Percentiles rank a stretch among this genome's conserved stretches.
Evolutionary conservation across 2,113 vertebrate genomes (phyloP).

Genomic region (Neolamprologus tretocephalus): DNA sequence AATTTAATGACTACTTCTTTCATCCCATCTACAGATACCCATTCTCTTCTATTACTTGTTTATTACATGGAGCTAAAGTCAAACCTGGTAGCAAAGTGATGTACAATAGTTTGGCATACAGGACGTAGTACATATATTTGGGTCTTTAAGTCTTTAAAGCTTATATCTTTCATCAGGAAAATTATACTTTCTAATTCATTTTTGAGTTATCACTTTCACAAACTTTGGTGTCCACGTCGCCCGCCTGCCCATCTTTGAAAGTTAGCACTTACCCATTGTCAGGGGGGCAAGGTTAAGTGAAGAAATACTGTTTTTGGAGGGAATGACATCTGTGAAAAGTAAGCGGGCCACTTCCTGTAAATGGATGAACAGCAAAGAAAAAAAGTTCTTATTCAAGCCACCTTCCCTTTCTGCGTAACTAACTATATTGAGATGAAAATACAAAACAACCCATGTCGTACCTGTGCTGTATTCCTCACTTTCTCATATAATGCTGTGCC

Average conservation of each 20-base stretch:
- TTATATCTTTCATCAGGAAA: neutral
- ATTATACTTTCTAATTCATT: neutral
- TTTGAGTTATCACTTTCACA: neutral
- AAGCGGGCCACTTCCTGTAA: conserved; percentile 79
- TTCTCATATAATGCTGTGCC: conserved; percentile 87
- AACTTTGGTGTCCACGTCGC: neutral
- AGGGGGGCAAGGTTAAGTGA: conserved; percentile 26
- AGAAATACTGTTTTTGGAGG: conserved; percentile 16
- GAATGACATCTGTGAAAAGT: conserved; percentile 77
- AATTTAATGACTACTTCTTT: neutral
- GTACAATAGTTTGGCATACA: neutral
- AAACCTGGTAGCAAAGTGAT: neutral
- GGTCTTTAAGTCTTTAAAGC: neutral
- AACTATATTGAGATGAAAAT: neutral
- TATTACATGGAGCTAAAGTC: neutral
- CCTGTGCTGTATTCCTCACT: conserved; percentile 83
- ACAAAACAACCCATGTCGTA: conserved; percentile 16
- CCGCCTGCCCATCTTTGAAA: neutral
- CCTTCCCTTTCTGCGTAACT: neutral
- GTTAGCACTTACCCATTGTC: conserved; percentile 47
- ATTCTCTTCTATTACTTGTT: neutral
- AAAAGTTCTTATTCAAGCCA: neutral
- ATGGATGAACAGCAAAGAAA: neutral
- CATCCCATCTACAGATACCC: neutral
- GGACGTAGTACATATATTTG: neutral